Conservation (phyloP, 2,113 vertebrate genomes). For the Butastur rufipennis region DNA sequence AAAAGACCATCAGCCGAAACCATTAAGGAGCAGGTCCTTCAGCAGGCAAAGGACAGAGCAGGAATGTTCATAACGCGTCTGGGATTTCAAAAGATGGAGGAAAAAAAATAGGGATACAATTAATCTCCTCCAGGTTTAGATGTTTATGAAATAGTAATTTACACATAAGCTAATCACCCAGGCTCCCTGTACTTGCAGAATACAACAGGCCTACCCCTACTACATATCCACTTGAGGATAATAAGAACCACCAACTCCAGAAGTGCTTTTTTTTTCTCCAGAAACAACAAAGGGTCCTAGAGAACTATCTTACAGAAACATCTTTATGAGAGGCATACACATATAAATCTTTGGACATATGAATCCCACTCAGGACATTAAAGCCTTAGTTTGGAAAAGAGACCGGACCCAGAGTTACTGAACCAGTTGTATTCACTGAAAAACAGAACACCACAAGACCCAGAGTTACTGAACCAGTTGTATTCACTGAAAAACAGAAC, state of each 20-base stretch:
- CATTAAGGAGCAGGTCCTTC: not conserved
- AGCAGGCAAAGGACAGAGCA: not conserved
- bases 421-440: not conserved
- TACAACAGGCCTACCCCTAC: not conserved
- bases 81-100: not conserved
- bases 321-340: not conserved
- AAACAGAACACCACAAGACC: not conserved
- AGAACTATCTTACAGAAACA: not conserved
- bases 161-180: not conserved
- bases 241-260: not conserved
- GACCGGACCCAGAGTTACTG: not conserved
- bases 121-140: not conserved
- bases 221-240: rapidly evolving
- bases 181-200: not conserved
- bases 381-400: not conserved
- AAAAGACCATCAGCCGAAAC: not conserved
- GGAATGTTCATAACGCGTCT: not conserved
- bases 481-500: not conserved
- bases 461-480: not conserved
- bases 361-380: not conserved
- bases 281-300: not conserved
- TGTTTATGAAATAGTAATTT: not conserved
- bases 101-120: not conserved
- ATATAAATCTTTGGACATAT: not conserved
- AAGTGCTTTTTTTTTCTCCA: not conserved